These are phyloP conservation scores for Aplysina aerophoba DNA, from an alignment of 37 sponge, comb jelly and placozoan genomes.

Conservation along the genomic window DNA sequence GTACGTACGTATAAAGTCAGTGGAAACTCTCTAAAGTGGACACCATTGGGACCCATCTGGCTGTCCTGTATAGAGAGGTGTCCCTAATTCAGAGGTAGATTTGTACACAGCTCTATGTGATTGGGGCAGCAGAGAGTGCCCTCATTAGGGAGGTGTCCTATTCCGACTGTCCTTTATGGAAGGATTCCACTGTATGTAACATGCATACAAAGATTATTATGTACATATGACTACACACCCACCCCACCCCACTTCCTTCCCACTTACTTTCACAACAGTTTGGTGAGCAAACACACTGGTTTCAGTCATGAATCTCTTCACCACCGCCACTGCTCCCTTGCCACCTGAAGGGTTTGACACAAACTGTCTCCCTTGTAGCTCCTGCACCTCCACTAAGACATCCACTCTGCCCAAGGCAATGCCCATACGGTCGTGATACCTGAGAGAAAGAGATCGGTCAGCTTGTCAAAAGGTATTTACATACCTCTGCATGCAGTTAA, in stretches of 20 bases:
- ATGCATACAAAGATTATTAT: background rate
- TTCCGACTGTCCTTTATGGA: too few relatives aligned
- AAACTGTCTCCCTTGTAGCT: constrained; percentile 66
- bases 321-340: constrained; percentile 52
- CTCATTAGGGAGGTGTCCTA: too few relatives aligned
- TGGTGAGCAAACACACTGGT: constrained; percentile 50
- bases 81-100: too few relatives aligned
- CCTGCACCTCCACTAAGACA: constrained; percentile 67
- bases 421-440: constrained; percentile 66
- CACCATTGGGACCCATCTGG: too few relatives aligned
- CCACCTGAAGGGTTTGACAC: constrained; percentile 30
- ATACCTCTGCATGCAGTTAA: too few relatives aligned
- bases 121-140: too few relatives aligned
- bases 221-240: constrained; percentile 22
- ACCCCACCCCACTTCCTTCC: constrained; percentile 20
- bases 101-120: too few relatives aligned
- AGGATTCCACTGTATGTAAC: background rate
- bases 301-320: constrained; percentile 58
- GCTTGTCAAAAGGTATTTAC: background rate
- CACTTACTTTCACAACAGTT: constrained; percentile 50
- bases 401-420: constrained; percentile 68
- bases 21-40: too few relatives aligned
- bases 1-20: too few relatives aligned
- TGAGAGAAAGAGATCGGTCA: constrained; percentile 18
- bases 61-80: too few relatives aligned